Evolutionary conservation across 2,888 invertebrate species (phyloP), one percentile per base, ranked within the genome.

Genomic region (Syritta pipiens): DNA sequence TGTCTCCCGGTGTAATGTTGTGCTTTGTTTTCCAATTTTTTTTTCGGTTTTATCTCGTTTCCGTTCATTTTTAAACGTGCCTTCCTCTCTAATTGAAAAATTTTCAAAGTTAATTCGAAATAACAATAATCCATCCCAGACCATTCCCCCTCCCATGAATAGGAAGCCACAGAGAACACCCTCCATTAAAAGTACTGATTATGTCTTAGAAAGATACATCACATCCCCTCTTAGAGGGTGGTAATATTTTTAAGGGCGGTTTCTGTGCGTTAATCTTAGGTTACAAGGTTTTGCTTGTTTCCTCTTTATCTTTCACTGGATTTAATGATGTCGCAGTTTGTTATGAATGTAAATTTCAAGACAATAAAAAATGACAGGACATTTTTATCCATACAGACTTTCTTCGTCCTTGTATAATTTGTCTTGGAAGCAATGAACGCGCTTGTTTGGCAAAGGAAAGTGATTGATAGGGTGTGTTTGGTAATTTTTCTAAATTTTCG

Each of bases 61-160:
- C n/a, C n/a, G n/a, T n/a, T n/a, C n/a, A n/a, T n/a, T n/a, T n/a
- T n/a, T n/a, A n/a, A n/a, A 57, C 40, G 40, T 57, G 40, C 57
- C 26, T 42, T 19, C 30, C 57, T 19, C 40, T 57, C 42, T 62
- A 49, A 62, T 62, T 49, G 40, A 49, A 57, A 46, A 51, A 67
- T 42, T 63, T 40, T 19, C 48, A 40, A 63, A 46, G 51, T 63
- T 63, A 44, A 51, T 49, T 51, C 28, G 19, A 55, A 48, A 62
- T 20, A 46, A 30, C 40, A 40, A 42, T 40, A 40, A 49, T 63
- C 28, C 35, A n/a, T 19, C 10, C 19, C 14, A 35, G 22, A 17
- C 19, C 20, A 40, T 20, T n/a, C n/a, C n/a, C n/a, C n/a, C n/a
- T n/a, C n/a, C n/a, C n/a, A n/a, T n/a, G n/a, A n/a, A n/a, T n/a